Percentiles rank a stretch among this genome's conserved stretches.
These are phyloP conservation scores for Drosophila nigrodunni DNA, from an alignment of 1,140 invertebrate species.

Conservation along the genomic window DNA sequence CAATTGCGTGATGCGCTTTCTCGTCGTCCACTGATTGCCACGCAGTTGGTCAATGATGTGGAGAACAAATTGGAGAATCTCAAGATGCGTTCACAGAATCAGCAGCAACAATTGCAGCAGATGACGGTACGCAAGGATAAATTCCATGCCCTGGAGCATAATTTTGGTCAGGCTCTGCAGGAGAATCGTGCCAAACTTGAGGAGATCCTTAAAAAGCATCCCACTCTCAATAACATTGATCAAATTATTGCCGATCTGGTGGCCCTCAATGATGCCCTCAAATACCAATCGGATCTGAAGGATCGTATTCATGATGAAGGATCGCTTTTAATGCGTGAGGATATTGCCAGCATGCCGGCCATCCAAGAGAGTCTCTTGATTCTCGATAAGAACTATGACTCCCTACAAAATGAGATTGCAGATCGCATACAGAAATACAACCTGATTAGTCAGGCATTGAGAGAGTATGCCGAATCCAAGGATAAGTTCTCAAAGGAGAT, in stretches of 20 bases:
- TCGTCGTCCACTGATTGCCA: slow-evolving; percentile 89
- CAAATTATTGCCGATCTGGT: slow-evolving; percentile 82
- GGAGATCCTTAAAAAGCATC: slow-evolving; percentile 85
- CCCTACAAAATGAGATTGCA: slow-evolving; percentile 89
- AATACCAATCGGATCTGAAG: slow-evolving; percentile 85
- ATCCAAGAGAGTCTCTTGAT: slow-evolving; percentile 91
- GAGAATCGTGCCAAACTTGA: slow-evolving; percentile 86
- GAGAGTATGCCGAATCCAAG: slow-evolving; percentile 90
- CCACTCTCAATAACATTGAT: slow-evolving; percentile 82
- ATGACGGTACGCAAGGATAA: slow-evolving; percentile 89
- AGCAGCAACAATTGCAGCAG: slow-evolving; percentile 89
- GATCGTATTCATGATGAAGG: slow-evolving; percentile 89
- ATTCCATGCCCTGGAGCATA: slow-evolving; percentile 88
- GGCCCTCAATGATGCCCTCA: slow-evolving; percentile 85
- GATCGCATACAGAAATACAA: slow-evolving; percentile 91
- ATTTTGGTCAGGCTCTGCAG: slow-evolving; percentile 88
- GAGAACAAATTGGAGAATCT: slow-evolving; percentile 89
- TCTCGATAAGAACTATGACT: slow-evolving; percentile 92
- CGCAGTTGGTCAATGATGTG: slow-evolving; percentile 89
- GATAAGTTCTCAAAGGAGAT: slow-evolving; percentile 89
- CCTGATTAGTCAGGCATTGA: slow-evolving; percentile 89
- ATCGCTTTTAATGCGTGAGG: slow-evolving; percentile 91
- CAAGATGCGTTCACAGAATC: slow-evolving; percentile 88
- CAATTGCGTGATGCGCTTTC: slow-evolving; percentile 89
- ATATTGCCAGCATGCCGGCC: slow-evolving; percentile 90